Conservation (phyloP, 2,113 vertebrate species). For the Bombycilla garrulus region DNA sequence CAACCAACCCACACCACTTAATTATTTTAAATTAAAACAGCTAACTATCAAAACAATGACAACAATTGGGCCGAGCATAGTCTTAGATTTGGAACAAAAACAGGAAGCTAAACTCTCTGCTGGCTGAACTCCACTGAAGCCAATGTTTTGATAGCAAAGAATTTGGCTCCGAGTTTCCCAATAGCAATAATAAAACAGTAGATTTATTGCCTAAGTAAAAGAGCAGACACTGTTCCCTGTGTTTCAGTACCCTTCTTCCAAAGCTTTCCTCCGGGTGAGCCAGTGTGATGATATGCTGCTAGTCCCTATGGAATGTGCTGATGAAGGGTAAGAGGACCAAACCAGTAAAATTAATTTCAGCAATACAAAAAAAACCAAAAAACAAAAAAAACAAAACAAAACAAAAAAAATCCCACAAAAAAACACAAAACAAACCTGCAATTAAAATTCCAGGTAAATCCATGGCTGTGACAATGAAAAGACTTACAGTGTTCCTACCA, state of each 20-base stretch:
- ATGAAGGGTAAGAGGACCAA: neutral
- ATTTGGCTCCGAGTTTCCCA: constrained; percentile 24
- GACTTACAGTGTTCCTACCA: neutral
- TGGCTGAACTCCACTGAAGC: neutral
- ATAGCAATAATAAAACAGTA: constrained; percentile 47
- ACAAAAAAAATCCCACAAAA: too few relatives aligned
- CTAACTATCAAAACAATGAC: constrained; percentile 4
- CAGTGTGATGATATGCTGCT: neutral
- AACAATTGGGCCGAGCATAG: neutral
- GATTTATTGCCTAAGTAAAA: constrained; percentile 51
- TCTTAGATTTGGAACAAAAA: constrained; percentile 34
- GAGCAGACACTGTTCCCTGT: neutral
- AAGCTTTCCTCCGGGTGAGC: constrained; percentile 22
- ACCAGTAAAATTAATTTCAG: neutral
- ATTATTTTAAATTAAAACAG: constrained; percentile 47
- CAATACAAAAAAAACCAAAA: neutral
- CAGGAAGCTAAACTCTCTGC: constrained; percentile 46
- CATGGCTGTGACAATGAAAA: neutral
- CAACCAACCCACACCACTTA: neutral
- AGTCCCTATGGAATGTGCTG: neutral
- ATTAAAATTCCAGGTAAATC: neutral
- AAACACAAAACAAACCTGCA: too few relatives aligned
- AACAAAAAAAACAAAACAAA: too few relatives aligned
- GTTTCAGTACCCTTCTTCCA: neutral
- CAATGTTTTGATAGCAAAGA: constrained; percentile 45